Percentiles rank a stretch among this genome's conserved stretches.
Evolutionary conservation across 2,797 vertebrate species (phyloP).

Genomic region (Tiaroga cobitis): DNA sequence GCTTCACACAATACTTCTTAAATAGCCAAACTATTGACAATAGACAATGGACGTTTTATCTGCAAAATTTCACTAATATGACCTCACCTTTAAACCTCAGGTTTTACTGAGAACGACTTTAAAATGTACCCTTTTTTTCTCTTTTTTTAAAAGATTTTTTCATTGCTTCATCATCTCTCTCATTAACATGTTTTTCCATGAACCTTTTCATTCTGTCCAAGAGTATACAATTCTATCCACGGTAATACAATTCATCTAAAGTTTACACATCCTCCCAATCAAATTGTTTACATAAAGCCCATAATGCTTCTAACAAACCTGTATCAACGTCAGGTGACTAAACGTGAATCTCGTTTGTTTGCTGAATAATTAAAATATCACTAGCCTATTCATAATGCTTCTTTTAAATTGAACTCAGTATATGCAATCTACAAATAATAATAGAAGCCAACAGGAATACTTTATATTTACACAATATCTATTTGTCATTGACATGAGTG

Average conservation of each 20-base stretch:
- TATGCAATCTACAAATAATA: slow-evolving; percentile 39
- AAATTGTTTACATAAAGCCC: slow-evolving; percentile 40
- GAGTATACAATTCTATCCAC: not conserved
- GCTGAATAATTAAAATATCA: slow-evolving; percentile 55
- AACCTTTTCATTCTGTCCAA: slow-evolving; percentile 40
- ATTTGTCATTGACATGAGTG: slow-evolving; percentile 43
- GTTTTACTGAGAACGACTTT: not conserved
- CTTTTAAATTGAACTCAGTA: slow-evolving; percentile 34
- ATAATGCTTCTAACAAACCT: slow-evolving; percentile 3
- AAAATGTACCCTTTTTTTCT: not conserved
- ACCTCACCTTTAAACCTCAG: not conserved
- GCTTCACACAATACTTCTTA: not conserved
- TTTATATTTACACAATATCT: slow-evolving; percentile 49
- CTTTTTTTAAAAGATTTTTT: not conserved
- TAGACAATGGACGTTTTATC: not conserved
- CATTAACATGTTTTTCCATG: slow-evolving; percentile 29
- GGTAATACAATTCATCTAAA: slow-evolving; percentile 4
- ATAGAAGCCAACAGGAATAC: slow-evolving; percentile 50
- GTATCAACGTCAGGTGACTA: slow-evolving; percentile 44
- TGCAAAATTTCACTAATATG: not conserved
- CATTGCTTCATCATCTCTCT: slow-evolving; percentile 11
- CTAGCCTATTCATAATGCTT: slow-evolving; percentile 41
- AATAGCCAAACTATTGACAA: not conserved
- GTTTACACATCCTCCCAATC: slow-evolving; percentile 8
- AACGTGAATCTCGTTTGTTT: slow-evolving; percentile 46